Base-by-base conservation (phyloP, 1,140 invertebrate genomes). In the Drosophila subobscura region DNA sequence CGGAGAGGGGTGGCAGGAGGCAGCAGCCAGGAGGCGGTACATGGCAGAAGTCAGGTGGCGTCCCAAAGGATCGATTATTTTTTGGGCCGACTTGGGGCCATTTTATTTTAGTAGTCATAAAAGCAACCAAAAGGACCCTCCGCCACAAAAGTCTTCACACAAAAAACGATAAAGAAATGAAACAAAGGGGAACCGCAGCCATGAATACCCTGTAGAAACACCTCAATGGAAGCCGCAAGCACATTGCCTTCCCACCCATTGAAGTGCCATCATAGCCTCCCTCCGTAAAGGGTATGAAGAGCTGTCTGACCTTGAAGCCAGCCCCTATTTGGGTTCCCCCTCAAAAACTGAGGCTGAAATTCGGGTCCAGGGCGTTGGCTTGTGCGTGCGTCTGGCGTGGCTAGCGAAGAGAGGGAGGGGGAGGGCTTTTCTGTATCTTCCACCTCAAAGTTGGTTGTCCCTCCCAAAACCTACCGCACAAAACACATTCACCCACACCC, bases 51-150 rank as follows among this genome's bases (percentile, higher is more conserved):
- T 29, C 16, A 29, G 14, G 40, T 33, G 4, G 16, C 44, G 8
- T 14, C 12, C 33, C 40, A 27, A 40, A 59, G 55, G 77, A 85
- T 85, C 80, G 80, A 85, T 85, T 80, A 77, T 80, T 77, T 85
- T 85, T 80, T 45, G 64, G 57, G 75, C 65, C 64, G 68, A 61
- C 78, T 67, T 57, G 33, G 46, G 20, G 45, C 52, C 79, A 66
- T 83, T 83, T 70, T 72, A 75, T 80, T 76, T 80, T 67, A 64
- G 75, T 59, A 78, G 44, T 51, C 63, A 46, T 73, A 74, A 65
- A 74, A 73, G 25, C 51, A 40, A 29, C 14, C 67, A 50, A 44
- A 55, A 67, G 47, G 50, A 55, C 58, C 42, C 47, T 3, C 29
- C 3, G 5, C 8, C 29, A 4, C 29, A 33, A 33, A 33, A 33